Evolutionary conservation across 2,797 vertebrate genomes (phyloP).

Genomic region (Crocodylus rhombifer): DNA sequence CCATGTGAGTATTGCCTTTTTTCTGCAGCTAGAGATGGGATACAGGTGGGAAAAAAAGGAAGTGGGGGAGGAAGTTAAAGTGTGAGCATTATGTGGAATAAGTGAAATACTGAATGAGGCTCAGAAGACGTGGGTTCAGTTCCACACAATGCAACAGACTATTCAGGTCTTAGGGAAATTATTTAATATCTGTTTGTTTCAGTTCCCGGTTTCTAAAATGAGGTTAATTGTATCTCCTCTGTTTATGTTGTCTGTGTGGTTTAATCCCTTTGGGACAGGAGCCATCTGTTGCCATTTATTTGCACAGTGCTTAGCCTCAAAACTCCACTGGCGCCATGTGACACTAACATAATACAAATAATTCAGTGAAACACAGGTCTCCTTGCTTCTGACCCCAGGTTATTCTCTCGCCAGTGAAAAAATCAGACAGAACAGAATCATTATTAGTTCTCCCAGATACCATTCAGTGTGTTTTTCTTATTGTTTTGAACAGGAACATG

Average conservation of each 20-base stretch:
- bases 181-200: not conserved
- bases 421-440: fast-evolving
- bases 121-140: not conserved
- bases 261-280: not conserved
- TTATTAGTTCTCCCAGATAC: slow-evolving; percentile 5
- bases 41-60: not conserved
- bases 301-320: not conserved
- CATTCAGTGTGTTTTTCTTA: not conserved
- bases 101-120: not conserved
- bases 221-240: fast-evolving
- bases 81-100: not conserved
- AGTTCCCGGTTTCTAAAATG: not conserved
- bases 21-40: not conserved
- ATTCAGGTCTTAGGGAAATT: not conserved
- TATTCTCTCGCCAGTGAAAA: not conserved
- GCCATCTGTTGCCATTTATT: not conserved
- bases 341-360: not conserved
- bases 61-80: not conserved
- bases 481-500: slow-evolving; percentile 59
- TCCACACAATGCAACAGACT: not conserved
- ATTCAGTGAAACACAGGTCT: not conserved
- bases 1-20: fast-evolving
- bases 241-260: not conserved
- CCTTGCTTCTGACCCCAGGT: not conserved
- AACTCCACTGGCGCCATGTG: not conserved